phyloP scores from a whole-genome alignment of 2,113 vertebrate species.

The Procavia capensis region DNA sequence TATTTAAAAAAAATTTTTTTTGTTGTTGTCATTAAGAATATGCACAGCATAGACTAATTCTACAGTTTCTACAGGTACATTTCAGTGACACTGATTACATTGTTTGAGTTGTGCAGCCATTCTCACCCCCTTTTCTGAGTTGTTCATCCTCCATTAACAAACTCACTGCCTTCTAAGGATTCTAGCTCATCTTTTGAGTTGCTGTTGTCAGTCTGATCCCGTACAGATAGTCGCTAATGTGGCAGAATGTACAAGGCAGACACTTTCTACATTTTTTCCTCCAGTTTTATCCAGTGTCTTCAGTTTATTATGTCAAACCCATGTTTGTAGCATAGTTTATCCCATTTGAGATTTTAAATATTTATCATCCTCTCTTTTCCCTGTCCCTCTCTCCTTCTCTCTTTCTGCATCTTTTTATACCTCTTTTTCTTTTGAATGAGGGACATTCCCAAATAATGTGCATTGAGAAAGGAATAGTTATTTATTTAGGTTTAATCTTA shows the following conservation, averaged over 20 bases:
- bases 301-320: background rate
- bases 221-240: too few species aligned
- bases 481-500: background rate
- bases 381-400: background rate
- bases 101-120: background rate
- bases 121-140: background rate
- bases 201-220: background rate
- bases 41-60: too few species aligned
- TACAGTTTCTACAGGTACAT: too few species aligned
- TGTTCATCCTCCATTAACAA: background rate
- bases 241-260: background rate
- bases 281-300: background rate
- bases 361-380: background rate
- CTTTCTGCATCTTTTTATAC: background rate
- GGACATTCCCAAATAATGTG: background rate
- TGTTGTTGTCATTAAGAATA: background rate
- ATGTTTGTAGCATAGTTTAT: background rate
- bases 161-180: background rate
- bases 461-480: background rate
- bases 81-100: background rate
- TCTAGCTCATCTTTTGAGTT: background rate
- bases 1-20: background rate
- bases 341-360: background rate
- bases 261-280: background rate
- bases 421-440: background rate